Evolutionary conservation across 2,113 vertebrate genomes (phyloP).

Genomic region (Callospermophilus lateralis): DNA sequence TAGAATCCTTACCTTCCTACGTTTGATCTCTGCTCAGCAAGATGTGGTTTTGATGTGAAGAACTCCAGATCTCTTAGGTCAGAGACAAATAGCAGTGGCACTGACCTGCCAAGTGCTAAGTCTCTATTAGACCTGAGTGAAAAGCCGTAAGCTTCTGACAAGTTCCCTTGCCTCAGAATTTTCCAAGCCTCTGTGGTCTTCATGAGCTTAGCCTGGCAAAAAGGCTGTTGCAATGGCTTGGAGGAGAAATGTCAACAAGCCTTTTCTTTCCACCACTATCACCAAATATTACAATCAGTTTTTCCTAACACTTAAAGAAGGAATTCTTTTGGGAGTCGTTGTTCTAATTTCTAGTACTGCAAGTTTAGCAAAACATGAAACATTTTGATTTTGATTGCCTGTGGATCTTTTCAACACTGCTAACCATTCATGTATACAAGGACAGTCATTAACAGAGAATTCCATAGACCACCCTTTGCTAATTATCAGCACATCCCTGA

Average conservation of each 20-base stretch:
- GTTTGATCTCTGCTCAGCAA: slow-evolving; percentile 98
- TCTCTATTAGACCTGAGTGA: slow-evolving; percentile 93
- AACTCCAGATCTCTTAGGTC: slow-evolving; percentile 97
- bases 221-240: not conserved
- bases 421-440: not conserved
- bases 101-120: slow-evolving; percentile 96
- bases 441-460: slow-evolving; percentile 41
- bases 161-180: slow-evolving; percentile 78
- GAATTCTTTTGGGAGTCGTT: not conserved
- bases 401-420: not conserved
- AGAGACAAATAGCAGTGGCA: slow-evolving; percentile 94
- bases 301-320: slow-evolving; percentile 9
- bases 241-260: slow-evolving; percentile 21
- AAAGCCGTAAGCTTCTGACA: slow-evolving; percentile 90
- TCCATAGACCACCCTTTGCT: not conserved
- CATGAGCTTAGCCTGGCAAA: slow-evolving; percentile 31
- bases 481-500: not conserved
- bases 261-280: slow-evolving; percentile 15
- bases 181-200: not conserved
- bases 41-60: slow-evolving; percentile 99
- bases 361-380: not conserved
- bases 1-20: slow-evolving; percentile 93
- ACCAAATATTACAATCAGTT: not conserved
- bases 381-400: slow-evolving; percentile 23
- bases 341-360: not conserved